A percentile compares a stretch with the other conserved stretches of the same genome.
These are phyloP conservation scores for Meiosimyza platycephala DNA, from an alignment of 2,888 invertebrate genomes.

Conservation along the genomic window DNA sequence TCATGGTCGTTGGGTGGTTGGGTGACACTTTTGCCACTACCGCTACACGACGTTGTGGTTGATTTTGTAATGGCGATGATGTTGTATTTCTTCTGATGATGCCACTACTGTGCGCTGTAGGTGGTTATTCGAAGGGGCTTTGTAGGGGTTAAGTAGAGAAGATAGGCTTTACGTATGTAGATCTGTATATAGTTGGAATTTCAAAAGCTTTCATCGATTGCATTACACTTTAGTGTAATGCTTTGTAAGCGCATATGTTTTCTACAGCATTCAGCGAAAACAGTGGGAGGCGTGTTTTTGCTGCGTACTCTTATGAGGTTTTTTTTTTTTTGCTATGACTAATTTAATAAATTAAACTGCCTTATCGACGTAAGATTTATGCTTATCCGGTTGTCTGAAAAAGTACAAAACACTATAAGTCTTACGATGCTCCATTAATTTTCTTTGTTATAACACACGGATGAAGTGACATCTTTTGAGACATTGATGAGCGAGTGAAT, in stretches of 20 bases:
- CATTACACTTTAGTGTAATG: not conserved
- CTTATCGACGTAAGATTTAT: not conserved
- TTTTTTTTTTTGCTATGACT: not conserved
- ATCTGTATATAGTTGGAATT: not conserved
- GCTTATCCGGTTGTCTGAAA: not conserved
- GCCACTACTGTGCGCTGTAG: too few species aligned
- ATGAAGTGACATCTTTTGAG: too few species aligned
- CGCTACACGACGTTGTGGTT: not conserved
- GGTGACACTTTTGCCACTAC: not conserved
- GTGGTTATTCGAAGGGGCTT: too few species aligned
- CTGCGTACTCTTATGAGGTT: too few species aligned
- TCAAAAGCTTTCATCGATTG: not conserved
- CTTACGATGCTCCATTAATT: too few species aligned
- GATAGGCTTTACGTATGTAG: too few species aligned
- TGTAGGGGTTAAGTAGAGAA: too few species aligned
- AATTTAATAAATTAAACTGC: constrained; percentile 1
- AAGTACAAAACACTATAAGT: too few species aligned
- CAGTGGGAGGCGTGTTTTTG: too few species aligned
- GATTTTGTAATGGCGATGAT: not conserved
- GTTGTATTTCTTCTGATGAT: not conserved
- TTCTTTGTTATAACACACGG: too few species aligned
- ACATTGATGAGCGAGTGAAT: too few species aligned
- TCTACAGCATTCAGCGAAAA: too few species aligned
- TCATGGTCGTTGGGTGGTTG: not conserved
- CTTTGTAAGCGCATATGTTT: not conserved